phyloP scores from a whole-genome alignment of 2,797 vertebrate species.

The Enteromius afrohamiltoni region DNA sequence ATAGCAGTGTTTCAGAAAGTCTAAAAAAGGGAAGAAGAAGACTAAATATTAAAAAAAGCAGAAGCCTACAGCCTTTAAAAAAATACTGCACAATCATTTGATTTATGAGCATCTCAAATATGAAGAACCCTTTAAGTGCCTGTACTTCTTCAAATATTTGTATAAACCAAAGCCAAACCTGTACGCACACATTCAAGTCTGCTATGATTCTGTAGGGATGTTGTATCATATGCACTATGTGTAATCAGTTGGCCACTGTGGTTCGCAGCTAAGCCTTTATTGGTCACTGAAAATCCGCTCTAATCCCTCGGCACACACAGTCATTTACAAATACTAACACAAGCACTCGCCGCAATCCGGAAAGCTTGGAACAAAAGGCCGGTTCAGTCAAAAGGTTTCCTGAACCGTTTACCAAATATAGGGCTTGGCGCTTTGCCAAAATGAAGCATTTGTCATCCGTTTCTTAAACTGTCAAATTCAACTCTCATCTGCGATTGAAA shows the following conservation, averaged over 20 bases:
- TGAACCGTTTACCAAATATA: neutral
- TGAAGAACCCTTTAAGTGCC: neutral
- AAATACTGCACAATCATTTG: neutral
- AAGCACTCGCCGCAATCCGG: constrained; percentile 14
- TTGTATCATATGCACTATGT: constrained; percentile 60
- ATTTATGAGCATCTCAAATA: neutral
- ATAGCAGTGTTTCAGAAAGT: neutral
- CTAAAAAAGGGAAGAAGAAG: neutral
- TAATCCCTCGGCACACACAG: constrained; percentile 69
- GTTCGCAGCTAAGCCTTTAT: constrained; percentile 64
- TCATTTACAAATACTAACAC: constrained; percentile 34
- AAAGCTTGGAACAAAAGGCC: constrained; percentile 36
- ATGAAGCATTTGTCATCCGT: constrained; percentile 26
- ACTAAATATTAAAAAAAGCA: neutral
- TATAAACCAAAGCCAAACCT: neutral
- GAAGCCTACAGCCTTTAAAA: neutral
- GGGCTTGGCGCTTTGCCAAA: constrained; percentile 25
- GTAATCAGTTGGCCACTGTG: constrained; percentile 65
- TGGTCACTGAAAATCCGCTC: constrained; percentile 72
- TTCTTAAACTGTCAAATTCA: constrained; percentile 23
- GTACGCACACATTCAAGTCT: constrained; percentile 16
- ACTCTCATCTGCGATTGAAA: constrained; percentile 10
- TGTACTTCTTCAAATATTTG: neutral
- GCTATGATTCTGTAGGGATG: constrained; percentile 41
- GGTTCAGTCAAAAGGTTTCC: constrained; percentile 21